Percentiles rank a stretch among this genome's conserved stretches.
phyloP scores from a whole-genome alignment of 2,113 vertebrate species.

The Mellivora capensis region DNA sequence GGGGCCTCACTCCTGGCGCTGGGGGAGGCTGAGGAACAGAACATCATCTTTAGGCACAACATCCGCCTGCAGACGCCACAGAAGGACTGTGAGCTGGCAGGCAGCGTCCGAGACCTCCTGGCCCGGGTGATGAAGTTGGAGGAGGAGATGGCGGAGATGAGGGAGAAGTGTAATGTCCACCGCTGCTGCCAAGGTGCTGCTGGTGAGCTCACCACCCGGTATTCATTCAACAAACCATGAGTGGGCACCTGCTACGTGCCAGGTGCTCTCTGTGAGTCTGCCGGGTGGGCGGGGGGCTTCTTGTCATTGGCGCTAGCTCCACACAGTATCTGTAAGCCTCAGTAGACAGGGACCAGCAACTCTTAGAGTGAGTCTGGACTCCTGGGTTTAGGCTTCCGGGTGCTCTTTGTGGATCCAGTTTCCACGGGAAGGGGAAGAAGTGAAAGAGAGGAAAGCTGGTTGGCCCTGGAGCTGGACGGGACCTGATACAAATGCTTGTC shows the following conservation, averaged over 20 bases:
- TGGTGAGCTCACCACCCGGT: conserved; percentile 67
- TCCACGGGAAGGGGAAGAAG: not conserved
- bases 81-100: conserved; percentile 83
- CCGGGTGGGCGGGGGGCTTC: accelerated
- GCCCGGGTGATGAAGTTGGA: conserved; percentile 89
- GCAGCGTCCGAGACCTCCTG: conserved; percentile 83
- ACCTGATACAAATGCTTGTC: not conserved
- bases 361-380: not conserved
- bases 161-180: conserved; percentile 81
- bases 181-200: conserved; percentile 83
- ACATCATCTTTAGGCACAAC: conserved; percentile 90
- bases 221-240: not conserved
- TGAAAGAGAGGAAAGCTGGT: not conserved
- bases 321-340: not conserved
- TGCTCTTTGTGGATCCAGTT: accelerated
- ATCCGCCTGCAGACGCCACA: conserved; percentile 84
- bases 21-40: conserved; percentile 81
- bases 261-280: not conserved
- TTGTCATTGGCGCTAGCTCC: not conserved
- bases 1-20: conserved; percentile 62
- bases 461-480: not conserved
- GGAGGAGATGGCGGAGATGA: conserved; percentile 88
- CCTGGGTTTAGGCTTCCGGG: not conserved
- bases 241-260: not conserved
- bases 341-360: not conserved